Base-by-base conservation (phyloP, 2,113 vertebrate species). In the Silurus asotus region DNA sequence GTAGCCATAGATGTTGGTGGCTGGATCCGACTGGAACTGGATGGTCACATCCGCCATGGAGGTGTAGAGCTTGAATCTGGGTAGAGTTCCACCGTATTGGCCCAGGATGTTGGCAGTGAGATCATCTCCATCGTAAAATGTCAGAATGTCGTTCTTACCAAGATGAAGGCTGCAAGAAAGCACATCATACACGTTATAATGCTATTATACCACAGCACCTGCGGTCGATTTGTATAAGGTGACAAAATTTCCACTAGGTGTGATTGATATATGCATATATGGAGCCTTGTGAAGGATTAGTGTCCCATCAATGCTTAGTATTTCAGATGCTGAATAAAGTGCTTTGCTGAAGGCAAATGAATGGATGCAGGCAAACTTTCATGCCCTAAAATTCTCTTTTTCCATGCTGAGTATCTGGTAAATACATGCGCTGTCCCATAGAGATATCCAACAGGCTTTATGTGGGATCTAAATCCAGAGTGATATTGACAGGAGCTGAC, bases 11-110 rank as follows among this genome's bases (percentile, higher is more conserved):
- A 95, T 93, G 0, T 96, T 95, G 0, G 96, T 95, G 0, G 97
- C 98, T 0, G 98, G 98, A 85, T 99, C 98, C 0, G 98, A 98
- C 93, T 99, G 98, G 92, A 99, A 99, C 93, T 99, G 98, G 88
- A 99, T 92, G 0, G 97, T 99, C 93, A 98, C 96, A 0, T 99
- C 98, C 0, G 97, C 96, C 72, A 95, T 97, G 90, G 98, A 97
- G 2, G 97, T 98, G 11, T 95, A 99, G 88, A 99, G 96, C 92
- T 97, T 97, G 93, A 98, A 98, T 85, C 94, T 97, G 49, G 94
- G 91, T 0, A 91, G 95, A 0, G 95, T 91, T 0, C 97, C 96
- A 0, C 97, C 96, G 93, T 97, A 99, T 86, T 99, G 98, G 37
- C 98, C 98, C 91, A 99, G 94, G 90, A 98, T 97, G 84, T 97